Conservation (phyloP, 2,888 invertebrate genomes). For the Spodoptera picta region DNA sequence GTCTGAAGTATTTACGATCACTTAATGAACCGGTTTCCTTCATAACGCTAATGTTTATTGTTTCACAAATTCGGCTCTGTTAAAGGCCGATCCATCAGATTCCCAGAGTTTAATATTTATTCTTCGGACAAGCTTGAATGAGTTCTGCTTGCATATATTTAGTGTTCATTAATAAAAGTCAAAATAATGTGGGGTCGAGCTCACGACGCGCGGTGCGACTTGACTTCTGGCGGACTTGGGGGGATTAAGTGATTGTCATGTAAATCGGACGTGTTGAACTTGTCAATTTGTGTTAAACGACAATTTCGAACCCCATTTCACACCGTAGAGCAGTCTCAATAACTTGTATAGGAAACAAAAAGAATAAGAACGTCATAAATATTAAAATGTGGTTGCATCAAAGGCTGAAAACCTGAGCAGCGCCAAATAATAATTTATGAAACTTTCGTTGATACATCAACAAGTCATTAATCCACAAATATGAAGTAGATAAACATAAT, state of each 20-base stretch:
- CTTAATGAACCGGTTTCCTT: conserved; percentile 63
- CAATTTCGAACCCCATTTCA: conserved; percentile 1
- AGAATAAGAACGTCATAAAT: conserved; percentile 17
- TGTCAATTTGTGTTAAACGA: conserved; percentile 18
- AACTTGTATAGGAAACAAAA: conserved; percentile 6
- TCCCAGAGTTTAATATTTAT: conserved; percentile 58
- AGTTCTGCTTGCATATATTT: conserved; percentile 70
- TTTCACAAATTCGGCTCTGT: conserved; percentile 67
- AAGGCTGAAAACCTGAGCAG: conserved; percentile 16
- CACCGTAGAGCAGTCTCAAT: conserved; percentile 13
- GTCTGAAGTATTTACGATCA: conserved; percentile 60
- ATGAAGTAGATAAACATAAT: conserved; percentile 46
- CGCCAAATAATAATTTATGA: conserved; percentile 38
- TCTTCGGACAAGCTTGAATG: conserved; percentile 53
- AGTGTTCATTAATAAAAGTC: conserved; percentile 74
- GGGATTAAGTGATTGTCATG: conserved; percentile 54
- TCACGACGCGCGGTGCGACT: conserved; percentile 31
- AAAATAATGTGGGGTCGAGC: conserved; percentile 52
- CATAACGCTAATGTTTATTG: conserved; percentile 72
- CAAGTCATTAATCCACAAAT: conserved; percentile 50
- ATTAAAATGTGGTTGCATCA: conserved; percentile 25
- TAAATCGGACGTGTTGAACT: conserved; percentile 41
- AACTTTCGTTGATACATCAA: conserved; percentile 39
- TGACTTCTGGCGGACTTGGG: conserved; percentile 33
- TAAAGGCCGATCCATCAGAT: conserved; percentile 63